Conservation (phyloP, 2,888 invertebrate species). For the Tanypteryx hageni region DNA sequence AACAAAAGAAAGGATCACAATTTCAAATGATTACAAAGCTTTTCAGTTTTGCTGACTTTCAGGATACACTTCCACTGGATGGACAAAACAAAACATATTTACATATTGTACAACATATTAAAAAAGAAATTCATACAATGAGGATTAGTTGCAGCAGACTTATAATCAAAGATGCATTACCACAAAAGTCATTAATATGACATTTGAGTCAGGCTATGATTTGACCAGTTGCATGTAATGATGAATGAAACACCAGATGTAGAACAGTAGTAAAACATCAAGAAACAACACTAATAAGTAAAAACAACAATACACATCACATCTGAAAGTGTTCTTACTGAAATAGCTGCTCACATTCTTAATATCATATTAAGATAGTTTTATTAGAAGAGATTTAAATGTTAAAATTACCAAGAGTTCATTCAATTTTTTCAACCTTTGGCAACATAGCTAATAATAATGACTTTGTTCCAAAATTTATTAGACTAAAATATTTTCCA, state of each 20-base stretch:
- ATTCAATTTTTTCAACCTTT: background rate
- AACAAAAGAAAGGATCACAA: constrained; percentile 6
- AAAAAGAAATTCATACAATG: constrained; percentile 34
- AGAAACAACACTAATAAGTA: constrained; percentile 35
- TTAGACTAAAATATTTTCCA: background rate
- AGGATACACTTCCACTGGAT: background rate
- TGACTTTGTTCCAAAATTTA: background rate
- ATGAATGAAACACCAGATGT: background rate
- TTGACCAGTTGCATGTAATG: background rate
- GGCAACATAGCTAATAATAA: background rate
- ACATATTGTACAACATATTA: constrained; percentile 14
- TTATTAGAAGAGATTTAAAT: background rate
- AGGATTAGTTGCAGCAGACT: background rate
- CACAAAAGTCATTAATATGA: background rate
- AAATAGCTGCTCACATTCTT: background rate
- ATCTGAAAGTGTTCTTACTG: background rate
- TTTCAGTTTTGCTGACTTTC: background rate
- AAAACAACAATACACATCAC: constrained; percentile 56
- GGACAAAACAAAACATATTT: constrained; percentile 36
- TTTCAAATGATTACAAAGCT: constrained; percentile 28
- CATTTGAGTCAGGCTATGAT: background rate
- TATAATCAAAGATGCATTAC: background rate
- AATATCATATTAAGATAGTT: background rate
- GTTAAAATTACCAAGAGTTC: constrained; percentile 21
- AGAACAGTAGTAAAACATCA: constrained; percentile 44